phyloP scores from a whole-genome alignment of 2,797 vertebrate species.

The Dryobates pubescens region DNA sequence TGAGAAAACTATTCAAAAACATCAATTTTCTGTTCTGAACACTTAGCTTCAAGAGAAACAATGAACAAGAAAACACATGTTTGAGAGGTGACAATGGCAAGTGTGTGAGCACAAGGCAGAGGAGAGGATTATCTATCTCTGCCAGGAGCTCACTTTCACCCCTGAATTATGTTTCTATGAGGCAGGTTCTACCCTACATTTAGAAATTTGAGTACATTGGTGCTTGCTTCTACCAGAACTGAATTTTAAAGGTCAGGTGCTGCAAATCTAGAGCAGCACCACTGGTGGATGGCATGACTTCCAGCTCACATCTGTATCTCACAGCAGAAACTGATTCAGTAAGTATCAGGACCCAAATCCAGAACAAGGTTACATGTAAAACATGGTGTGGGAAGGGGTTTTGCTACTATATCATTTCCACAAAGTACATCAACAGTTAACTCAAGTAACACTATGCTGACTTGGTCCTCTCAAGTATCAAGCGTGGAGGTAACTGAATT shows the following conservation, averaged over 20 bases:
- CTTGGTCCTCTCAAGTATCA: neutral
- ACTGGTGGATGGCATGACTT: neutral
- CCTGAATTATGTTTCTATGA: constrained; percentile 1
- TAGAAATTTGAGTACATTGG: neutral
- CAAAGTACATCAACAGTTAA: neutral
- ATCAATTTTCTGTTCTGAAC: neutral
- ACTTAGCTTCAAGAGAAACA: neutral
- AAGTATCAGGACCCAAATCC: neutral
- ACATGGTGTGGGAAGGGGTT: neutral
- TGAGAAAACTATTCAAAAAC: neutral
- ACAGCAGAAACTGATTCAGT: neutral
- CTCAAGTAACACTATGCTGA: neutral
- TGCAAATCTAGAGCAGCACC: neutral
- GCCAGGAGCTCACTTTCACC: constrained; percentile 7
- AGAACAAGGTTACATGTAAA: neutral
- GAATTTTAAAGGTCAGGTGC: neutral
- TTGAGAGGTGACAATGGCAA: neutral
- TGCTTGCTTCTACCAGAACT: constrained; percentile 12
- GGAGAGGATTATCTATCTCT: constrained; percentile 24
- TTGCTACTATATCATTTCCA: neutral
- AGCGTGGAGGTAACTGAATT: neutral
- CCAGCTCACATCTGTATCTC: neutral
- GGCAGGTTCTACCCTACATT: neutral
- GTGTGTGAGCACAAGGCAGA: neutral
- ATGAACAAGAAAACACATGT: neutral